Evolutionary conservation across 2,888 invertebrate species (phyloP).

Genomic region (Elmis aenea): DNA sequence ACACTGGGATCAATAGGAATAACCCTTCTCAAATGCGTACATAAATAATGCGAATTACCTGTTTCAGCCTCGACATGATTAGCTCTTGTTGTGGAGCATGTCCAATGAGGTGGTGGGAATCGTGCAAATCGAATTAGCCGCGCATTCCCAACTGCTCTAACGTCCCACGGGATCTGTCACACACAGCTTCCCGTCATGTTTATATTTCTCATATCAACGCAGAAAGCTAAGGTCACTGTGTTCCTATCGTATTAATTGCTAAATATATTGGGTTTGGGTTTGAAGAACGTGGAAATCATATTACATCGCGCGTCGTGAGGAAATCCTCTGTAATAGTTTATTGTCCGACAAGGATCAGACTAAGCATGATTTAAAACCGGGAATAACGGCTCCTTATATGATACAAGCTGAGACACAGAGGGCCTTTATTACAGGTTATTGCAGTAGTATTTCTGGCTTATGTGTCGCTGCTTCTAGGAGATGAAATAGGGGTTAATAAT

Average conservation of each 20-base stretch:
- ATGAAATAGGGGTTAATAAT: constrained; percentile 34
- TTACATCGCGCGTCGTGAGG: constrained; percentile 21
- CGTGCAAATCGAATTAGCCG: constrained; percentile 39
- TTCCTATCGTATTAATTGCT: constrained; percentile 12
- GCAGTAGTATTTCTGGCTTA: constrained; percentile 46
- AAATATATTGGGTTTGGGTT: constrained; percentile 6
- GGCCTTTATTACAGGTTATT: constrained; percentile 45
- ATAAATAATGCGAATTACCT: constrained; percentile 20
- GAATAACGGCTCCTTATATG: constrained; percentile 29
- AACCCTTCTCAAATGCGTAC: constrained; percentile 13
- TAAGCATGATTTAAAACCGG: constrained; percentile 41
- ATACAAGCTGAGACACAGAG: constrained; percentile 35
- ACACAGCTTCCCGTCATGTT: constrained; percentile 36
- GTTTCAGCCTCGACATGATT: constrained; percentile 33
- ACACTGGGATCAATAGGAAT: constrained; percentile 9
- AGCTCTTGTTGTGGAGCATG: constrained; percentile 32
- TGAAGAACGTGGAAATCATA: constrained; percentile 21
- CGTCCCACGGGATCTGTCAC: constrained; percentile 33
- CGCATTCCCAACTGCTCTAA: constrained; percentile 33
- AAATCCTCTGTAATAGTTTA: constrained; percentile 30
- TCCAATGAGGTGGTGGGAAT: constrained; percentile 37
- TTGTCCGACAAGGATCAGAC: constrained; percentile 30
- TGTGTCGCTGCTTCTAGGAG: constrained; percentile 29
- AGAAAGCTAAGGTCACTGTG: constrained; percentile 10
- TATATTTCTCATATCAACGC: constrained; percentile 25